Percentiles rank a stretch among this genome's conserved stretches.
phyloP scores from a whole-genome alignment of 2,113 vertebrate species.

The Leuciscus idus region DNA sequence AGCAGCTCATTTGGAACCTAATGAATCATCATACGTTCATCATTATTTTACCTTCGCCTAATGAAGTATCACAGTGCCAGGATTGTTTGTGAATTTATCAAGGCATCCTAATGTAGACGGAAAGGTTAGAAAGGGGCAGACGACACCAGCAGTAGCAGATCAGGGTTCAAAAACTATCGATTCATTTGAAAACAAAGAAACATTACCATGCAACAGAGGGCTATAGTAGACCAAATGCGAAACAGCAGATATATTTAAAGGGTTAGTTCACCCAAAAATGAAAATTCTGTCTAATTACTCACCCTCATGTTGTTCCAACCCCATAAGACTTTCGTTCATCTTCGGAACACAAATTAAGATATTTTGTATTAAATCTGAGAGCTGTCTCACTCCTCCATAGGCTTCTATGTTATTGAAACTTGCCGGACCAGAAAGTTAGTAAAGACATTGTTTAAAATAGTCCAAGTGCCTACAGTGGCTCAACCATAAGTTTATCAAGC shows the following conservation, averaged over 20 bases:
- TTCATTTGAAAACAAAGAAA: neutral
- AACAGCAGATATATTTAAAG: neutral
- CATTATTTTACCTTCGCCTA: conserved; percentile 68
- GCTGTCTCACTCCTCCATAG: no score
- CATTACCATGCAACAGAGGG: neutral
- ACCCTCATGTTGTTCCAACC: no score
- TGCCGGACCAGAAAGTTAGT: no score
- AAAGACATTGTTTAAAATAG: no score
- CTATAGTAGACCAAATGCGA: neutral
- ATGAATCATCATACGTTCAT: conserved; percentile 74
- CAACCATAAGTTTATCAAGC: no score
- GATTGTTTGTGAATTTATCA: conserved; percentile 67
- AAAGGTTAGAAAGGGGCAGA: neutral
- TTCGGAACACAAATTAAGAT: no score
- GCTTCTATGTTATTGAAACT: no score
- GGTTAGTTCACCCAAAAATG: no score
- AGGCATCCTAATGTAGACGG: conserved; percentile 54
- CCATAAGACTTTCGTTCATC: no score
- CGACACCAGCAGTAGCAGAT: neutral
- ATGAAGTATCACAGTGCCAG: conserved; percentile 69
- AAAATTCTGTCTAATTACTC: no score
- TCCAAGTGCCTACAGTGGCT: no score
- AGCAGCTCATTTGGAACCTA: conserved; percentile 68
- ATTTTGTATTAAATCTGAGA: no score
- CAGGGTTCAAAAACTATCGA: neutral